Conservation (phyloP, 2,113 vertebrate species). For the Motacilla alba region DNA sequence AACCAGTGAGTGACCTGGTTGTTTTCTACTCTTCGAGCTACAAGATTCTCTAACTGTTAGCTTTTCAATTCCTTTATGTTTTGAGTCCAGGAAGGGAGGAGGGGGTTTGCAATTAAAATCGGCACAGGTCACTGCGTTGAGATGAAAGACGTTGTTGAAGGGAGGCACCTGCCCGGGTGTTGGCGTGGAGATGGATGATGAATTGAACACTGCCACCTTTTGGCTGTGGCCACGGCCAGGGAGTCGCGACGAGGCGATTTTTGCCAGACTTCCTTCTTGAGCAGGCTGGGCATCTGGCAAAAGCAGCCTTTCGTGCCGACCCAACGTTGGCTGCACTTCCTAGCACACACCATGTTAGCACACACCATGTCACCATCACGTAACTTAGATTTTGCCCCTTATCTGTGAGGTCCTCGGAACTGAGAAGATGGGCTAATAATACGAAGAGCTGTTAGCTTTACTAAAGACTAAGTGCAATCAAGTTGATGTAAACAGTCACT, state of each 20-base stretch:
- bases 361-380: not conserved
- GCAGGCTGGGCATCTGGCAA: not conserved
- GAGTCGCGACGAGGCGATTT: not conserved
- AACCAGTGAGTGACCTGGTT: not conserved
- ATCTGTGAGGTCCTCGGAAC: not conserved
- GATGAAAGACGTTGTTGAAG: not conserved
- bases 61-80: constrained; percentile 33
- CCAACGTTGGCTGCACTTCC: not conserved
- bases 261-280: not conserved
- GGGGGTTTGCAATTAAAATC: not conserved
- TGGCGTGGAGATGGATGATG: constrained; percentile 22
- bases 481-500: constrained; percentile 70
- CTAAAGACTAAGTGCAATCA: constrained; percentile 62
- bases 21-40: not conserved
- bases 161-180: not conserved
- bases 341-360: not conserved
- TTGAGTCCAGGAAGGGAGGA: not conserved
- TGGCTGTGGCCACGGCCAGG: constrained; percentile 44
- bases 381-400: not conserved
- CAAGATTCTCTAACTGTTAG: not conserved
- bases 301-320: not conserved
- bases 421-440: constrained; percentile 20
- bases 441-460: constrained; percentile 37
- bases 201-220: constrained; percentile 71
- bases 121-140: not conserved